Conservation (phyloP, 2,888 invertebrate species). For the Dorcus parallelipipedus region DNA sequence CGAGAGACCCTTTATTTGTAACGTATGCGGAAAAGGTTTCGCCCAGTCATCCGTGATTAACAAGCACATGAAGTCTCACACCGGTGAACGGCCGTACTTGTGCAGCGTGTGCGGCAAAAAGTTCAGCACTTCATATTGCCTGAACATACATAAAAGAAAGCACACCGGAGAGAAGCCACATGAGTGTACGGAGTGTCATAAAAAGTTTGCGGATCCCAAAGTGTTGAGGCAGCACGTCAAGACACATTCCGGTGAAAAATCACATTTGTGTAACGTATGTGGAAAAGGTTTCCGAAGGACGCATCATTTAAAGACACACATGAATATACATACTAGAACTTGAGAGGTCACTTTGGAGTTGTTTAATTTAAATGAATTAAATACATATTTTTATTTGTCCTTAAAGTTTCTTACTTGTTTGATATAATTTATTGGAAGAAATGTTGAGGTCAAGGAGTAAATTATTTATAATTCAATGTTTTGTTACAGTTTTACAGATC, state of each 20-base stretch:
- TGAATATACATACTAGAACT: conserved; percentile 28
- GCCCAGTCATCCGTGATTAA: conserved; percentile 30
- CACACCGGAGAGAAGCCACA: conserved; percentile 38
- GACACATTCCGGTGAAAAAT: conserved; percentile 31
- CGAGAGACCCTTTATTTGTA: conserved; percentile 35
- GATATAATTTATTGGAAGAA: background rate
- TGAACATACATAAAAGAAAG: conserved; percentile 34
- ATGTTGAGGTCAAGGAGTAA: too few species aligned
- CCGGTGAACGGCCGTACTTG: conserved; percentile 27
- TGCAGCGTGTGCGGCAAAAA: conserved; percentile 34
- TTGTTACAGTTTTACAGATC: too few species aligned
- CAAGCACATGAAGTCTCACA: conserved; percentile 35
- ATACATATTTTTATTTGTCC: background rate
- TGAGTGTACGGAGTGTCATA: conserved; percentile 32
- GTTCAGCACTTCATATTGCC: conserved; percentile 33
- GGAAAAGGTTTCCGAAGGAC: conserved; percentile 34
- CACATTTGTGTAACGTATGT: conserved; percentile 34
- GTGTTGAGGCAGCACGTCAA: conserved; percentile 34
- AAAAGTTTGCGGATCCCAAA: conserved; percentile 37
- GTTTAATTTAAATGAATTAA: too few species aligned
- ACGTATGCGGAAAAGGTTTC: conserved; percentile 35
- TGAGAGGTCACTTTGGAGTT: background rate
- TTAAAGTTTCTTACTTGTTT: background rate
- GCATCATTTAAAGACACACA: conserved; percentile 34
- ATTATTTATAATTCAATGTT: too few species aligned